Conservation (phyloP, 2,113 vertebrate genomes). For the Crypturellus undulatus region DNA sequence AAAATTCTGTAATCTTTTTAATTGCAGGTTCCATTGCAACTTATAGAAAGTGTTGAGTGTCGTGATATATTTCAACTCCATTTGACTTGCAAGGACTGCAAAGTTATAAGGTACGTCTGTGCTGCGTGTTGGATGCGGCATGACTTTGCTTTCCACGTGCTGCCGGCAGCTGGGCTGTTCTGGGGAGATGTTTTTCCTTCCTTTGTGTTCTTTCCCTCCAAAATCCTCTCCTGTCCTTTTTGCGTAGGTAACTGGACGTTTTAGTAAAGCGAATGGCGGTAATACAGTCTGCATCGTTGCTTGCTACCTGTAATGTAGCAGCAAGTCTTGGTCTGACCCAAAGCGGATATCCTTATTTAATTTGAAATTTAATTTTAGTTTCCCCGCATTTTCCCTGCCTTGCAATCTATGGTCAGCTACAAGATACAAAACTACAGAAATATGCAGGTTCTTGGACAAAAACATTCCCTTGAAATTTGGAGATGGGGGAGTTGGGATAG, state of each 20-base stretch:
- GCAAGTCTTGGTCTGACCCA: not conserved
- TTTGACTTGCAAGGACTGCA: slow-evolving; percentile 98
- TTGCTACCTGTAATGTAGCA: not conserved
- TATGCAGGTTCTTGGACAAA: accelerated
- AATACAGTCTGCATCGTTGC: not conserved
- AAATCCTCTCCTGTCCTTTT: not conserved
- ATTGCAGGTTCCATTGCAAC: slow-evolving; percentile 93
- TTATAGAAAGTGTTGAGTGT: slow-evolving; percentile 94
- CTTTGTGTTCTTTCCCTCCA: not conserved
- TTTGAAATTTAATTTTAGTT: not conserved
- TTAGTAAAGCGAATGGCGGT: not conserved
- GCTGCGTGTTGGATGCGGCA: not conserved
- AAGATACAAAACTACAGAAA: not conserved
- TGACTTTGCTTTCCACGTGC: not conserved
- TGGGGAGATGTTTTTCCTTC: not conserved
- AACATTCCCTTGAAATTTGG: not conserved
- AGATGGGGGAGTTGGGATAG: not conserved
- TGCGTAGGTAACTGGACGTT: accelerated
- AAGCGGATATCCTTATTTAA: not conserved
- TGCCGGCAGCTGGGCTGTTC: not conserved
- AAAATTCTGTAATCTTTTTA: slow-evolving; percentile 31
- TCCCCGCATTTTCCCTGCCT: not conserved
- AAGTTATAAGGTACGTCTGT: slow-evolving; percentile 90
- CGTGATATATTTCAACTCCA: slow-evolving; percentile 97
- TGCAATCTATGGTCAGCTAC: not conserved